phyloP scores from a whole-genome alignment of 2,113 vertebrate genomes.

The Neodon shergylaensis region DNA sequence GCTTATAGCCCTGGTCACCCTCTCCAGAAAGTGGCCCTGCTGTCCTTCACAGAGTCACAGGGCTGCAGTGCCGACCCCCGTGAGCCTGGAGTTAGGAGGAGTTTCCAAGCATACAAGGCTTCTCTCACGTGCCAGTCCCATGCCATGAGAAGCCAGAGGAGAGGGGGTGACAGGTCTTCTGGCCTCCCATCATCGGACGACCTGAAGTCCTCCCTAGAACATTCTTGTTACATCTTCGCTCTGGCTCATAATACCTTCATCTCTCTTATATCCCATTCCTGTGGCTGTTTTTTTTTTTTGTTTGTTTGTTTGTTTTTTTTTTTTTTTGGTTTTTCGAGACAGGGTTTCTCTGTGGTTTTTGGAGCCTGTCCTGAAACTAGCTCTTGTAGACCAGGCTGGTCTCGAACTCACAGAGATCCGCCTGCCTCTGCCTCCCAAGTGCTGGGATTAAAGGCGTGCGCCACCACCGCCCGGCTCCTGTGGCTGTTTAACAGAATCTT shows the following conservation, averaged over 20 bases:
- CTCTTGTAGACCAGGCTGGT: too few species aligned
- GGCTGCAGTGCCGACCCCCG: fast-evolving
- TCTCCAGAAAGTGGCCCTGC: background rate
- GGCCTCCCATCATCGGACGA: background rate
- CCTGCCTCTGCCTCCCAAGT: too few species aligned
- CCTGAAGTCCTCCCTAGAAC: background rate
- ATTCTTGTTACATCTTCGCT: background rate
- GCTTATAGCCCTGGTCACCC: background rate
- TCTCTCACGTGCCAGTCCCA: fast-evolving
- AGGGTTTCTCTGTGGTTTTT: too few species aligned
- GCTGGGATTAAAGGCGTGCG: too few species aligned
- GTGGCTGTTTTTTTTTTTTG: background rate
- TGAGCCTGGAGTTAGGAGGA: background rate
- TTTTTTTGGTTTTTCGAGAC: too few species aligned
- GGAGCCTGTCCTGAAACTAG: too few species aligned
- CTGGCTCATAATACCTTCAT: background rate
- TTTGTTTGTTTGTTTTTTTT: too few species aligned
- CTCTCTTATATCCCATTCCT: slow-evolving; percentile 3
- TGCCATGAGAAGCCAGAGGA: background rate
- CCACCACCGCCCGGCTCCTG: too few species aligned
- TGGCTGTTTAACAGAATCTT: background rate
- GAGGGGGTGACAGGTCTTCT: background rate
- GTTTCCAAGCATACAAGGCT: background rate
- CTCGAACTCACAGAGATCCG: too few species aligned
- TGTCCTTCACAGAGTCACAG: background rate